Evolutionary conservation across 2,797 vertebrate genomes (phyloP).

Genomic region (Spea hammondii): DNA sequence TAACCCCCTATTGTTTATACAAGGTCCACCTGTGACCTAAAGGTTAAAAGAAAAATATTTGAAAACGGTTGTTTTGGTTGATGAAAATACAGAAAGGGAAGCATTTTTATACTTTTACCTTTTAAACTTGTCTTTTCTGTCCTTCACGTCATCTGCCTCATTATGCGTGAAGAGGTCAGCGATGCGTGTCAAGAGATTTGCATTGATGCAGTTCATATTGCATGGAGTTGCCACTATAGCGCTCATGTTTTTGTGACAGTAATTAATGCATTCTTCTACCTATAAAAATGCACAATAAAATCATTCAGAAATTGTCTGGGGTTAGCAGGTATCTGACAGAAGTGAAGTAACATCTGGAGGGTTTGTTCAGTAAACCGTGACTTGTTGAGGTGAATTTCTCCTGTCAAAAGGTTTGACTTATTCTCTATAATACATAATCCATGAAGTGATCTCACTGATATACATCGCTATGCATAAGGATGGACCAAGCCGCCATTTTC

Average conservation of each 20-base stretch:
- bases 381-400: no score
- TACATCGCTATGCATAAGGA: no score
- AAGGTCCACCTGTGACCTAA: no score
- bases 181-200: slow-evolving; percentile 84
- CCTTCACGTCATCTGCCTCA: slow-evolving; percentile 89
- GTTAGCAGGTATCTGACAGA: no score
- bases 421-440: no score
- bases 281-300: slow-evolving; percentile 58
- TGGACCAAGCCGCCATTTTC: no score
- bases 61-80: not conserved
- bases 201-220: slow-evolving; percentile 99
- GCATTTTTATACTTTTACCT: slow-evolving; percentile 69
- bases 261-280: slow-evolving; percentile 93
- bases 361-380: no score
- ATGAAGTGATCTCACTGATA: no score
- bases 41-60: not conserved
- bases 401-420: no score
- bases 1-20: no score
- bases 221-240: slow-evolving; percentile 90
- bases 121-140: slow-evolving; percentile 98
- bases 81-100: not conserved
- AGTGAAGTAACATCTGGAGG: no score
- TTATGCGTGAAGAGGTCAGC: slow-evolving; percentile 89
- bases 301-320: not conserved
- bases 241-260: slow-evolving; percentile 94